Base-by-base conservation (phyloP, 2,113 vertebrate genomes). In the Oxyura jamaicensis region DNA sequence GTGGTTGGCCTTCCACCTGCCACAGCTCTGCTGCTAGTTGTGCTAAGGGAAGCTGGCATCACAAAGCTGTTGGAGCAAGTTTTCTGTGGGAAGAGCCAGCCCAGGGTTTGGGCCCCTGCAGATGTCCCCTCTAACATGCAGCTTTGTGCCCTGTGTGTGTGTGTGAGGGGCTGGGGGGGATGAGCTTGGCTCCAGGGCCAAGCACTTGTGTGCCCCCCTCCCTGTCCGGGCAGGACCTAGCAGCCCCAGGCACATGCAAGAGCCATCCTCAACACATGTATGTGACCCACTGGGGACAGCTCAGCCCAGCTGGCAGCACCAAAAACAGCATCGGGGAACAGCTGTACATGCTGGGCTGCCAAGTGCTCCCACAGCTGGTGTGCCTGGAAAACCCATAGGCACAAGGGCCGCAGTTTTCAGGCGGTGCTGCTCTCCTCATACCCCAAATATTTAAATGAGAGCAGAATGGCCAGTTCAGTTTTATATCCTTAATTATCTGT, bases 291-390 rank as follows among this genome's bases (percentile, higher is more conserved):
- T 59, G 69, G 68, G 53, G 58, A 78, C 31, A 71, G 77, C 58
- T 95, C 59, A 56, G 56, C 69, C 80, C 88, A 82, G 86, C 84
- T 94, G 91, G 74, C 74, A 92, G 74, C 75, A n/a, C 74, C 93
- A 68, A 90, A 88, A 85, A 31, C 76, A 55, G 83, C 67, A 31
- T 3, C 0, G 1, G 89, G 81, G 58, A 86, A 10, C 86, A 92
- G 91, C 81, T 95, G 95, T 50, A 69, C 42, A 48, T 19, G 18
- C 48, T 23, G n/a, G 52, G 65, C 79, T 95, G 91, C 83, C 92
- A 83, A 83, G 46, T 1, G 3, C 58, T 10, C 0, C 0, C 2
- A 0, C 73, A 95, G 92, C 80, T 95, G 88, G 62, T 56, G 67
- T 46, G 36, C 33, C 41, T 60, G 18, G 53, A 50, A 78, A 92